Evolutionary conservation across 2,888 invertebrate genomes (phyloP).

Genomic region (Amblyjoppa fuscipennis): DNA sequence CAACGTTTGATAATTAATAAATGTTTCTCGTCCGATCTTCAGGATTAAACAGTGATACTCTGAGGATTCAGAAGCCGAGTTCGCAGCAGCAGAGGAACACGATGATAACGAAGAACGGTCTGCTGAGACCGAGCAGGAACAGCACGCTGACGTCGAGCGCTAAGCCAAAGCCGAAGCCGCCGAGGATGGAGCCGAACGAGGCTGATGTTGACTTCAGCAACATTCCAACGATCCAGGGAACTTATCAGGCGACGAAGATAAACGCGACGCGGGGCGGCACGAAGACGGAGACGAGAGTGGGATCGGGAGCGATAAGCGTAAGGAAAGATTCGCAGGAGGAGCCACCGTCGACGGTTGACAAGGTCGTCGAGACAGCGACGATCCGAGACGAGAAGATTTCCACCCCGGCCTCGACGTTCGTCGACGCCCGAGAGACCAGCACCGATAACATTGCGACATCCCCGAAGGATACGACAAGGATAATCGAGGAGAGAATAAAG

Average conservation of each 20-base stretch:
- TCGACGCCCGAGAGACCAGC: constrained; percentile 80
- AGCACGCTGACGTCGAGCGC: constrained; percentile 78
- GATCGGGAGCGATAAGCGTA: constrained; percentile 53
- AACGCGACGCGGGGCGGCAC: constrained; percentile 72
- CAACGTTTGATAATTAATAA: no score
- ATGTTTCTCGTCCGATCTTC: background rate
- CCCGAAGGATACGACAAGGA: constrained; percentile 13
- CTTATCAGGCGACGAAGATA: constrained; percentile 81
- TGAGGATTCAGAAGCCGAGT: constrained; percentile 72
- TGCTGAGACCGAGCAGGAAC: constrained; percentile 80
- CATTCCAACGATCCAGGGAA: constrained; percentile 83
- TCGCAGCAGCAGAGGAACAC: constrained; percentile 79
- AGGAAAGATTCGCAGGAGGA: constrained; percentile 56
- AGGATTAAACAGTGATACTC: constrained; percentile 79
- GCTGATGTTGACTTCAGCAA: constrained; percentile 82
- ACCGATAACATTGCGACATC: constrained; percentile 72
- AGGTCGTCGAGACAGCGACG: constrained; percentile 42
- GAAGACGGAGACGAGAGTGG: constrained; percentile 62
- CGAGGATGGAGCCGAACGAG: constrained; percentile 76
- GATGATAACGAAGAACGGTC: constrained; percentile 84
- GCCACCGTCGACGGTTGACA: constrained; percentile 26
- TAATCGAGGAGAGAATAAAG: constrained; percentile 5
- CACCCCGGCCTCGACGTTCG: constrained; percentile 83
- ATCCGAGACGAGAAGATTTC: constrained; percentile 62
- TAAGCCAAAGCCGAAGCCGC: constrained; percentile 76